Evolutionary conservation across 2,797 vertebrate genomes (phyloP), one percentile per base, ranked within the genome.

Genomic region (Hipposideros larvatus): DNA sequence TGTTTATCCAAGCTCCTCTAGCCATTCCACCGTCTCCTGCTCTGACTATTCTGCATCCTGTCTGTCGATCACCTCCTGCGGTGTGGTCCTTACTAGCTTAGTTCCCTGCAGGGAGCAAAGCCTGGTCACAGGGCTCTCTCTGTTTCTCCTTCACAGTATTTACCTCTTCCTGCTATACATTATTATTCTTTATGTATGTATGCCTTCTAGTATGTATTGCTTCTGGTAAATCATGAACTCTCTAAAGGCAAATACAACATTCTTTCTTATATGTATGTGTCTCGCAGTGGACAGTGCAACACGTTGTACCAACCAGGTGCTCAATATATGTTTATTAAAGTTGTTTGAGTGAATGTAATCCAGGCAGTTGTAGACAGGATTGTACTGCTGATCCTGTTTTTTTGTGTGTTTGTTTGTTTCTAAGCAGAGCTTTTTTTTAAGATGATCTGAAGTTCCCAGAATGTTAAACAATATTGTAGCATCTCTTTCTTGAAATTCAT

Each of bases 401-500:
- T 51, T 51, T 51, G 13, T 14, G 15, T 51, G 13, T 51, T 51
- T 51, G 46, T 87, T 83, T n/a, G 1, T 88, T 91, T 46, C 77
- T 90, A 87, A 84, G 21, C 4, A 77, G 34, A 84, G n/a, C 65
- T 92, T 94, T 73, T 48, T 77, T 88, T 75, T 80, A 48, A 79
- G 41, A 66, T 61, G 31, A 57, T 75, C 16, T 73, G 16, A 89
- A 68, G 21, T 53, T 88, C 51, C 79, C 37, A 92, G 37, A 89
- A 66, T 87, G 15, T 48, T 93, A 91, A 88, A 41, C 34, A 68
- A 77, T 59, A 80, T 59, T 73, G 9, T 22, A 68, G 3, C 18
- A 80, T 87, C 19, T 55, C 92, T 94, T 92, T 73, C 18, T 88
- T 63, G 28, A 85, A 94, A 89, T 91, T 95, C 28, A 51, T 14